Percentiles rank a stretch among this genome's conserved stretches.
Conservation (phyloP, 2,888 invertebrate genomes). For the Harpagoxenus sublaevis region DNA sequence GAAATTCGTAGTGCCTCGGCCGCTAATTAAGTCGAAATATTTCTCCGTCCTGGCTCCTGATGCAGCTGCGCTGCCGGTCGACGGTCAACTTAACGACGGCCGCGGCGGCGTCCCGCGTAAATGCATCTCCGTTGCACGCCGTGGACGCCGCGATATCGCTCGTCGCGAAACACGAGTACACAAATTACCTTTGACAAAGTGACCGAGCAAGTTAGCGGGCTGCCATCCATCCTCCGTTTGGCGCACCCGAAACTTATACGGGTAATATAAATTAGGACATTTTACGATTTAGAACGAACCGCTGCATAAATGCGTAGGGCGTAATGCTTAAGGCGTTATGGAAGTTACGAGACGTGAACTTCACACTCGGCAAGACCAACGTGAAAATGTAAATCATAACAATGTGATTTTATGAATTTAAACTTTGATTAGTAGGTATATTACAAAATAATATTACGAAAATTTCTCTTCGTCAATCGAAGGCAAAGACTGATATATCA, state of each 20-base stretch:
- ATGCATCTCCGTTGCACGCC: conserved; percentile 25
- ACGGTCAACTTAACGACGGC: conserved; percentile 68
- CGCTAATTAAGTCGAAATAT: conserved; percentile 77
- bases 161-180: conserved; percentile 34
- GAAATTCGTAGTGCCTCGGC: conserved; percentile 64
- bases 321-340: background rate
- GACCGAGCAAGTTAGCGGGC: conserved; percentile 39
- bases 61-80: conserved; percentile 62
- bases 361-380: background rate
- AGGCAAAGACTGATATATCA: background rate
- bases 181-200: conserved; percentile 48
- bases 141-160: conserved; percentile 11
- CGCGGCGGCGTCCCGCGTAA: conserved; percentile 43
- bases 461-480: background rate
- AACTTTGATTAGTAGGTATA: background rate
- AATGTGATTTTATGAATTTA: background rate
- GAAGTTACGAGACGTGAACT: conserved; percentile 20
- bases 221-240: background rate
- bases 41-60: conserved; percentile 73
- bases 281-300: conserved; percentile 30
- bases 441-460: background rate
- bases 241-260: conserved; percentile 6
- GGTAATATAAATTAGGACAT: conserved; percentile 44
- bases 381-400: conserved; percentile 1
- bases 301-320: conserved; percentile 14